Evolutionary conservation across 2,888 invertebrate species (phyloP).

Genomic region (Agrochola macilenta): DNA sequence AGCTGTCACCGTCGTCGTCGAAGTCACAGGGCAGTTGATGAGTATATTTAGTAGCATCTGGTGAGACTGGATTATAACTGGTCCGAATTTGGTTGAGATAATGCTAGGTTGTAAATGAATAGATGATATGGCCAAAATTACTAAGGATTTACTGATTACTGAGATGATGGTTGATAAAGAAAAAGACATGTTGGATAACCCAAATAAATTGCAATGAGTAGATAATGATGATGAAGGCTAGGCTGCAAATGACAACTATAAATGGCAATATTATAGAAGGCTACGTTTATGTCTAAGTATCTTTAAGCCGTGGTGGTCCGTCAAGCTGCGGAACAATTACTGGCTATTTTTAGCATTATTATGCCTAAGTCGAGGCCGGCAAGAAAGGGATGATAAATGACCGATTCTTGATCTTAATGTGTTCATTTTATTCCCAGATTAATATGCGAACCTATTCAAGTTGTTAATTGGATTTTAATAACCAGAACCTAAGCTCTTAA

Average conservation of each 20-base stretch:
- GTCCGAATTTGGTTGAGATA: neutral
- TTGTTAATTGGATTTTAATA: slow-evolving; percentile 54
- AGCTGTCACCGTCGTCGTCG: neutral
- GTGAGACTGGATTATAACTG: neutral
- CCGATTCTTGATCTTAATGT: slow-evolving; percentile 33
- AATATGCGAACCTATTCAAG: slow-evolving; percentile 47
- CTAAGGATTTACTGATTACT: neutral
- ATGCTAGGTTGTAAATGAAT: neutral
- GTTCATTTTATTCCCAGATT: slow-evolving; percentile 47
- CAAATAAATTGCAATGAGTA: neutral
- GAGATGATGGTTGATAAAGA: neutral
- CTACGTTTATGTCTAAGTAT: neutral
- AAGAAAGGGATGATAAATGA: slow-evolving; percentile 47
- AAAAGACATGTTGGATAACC: neutral
- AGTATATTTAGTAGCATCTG: neutral
- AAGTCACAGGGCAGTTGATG: neutral
- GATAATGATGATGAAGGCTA: neutral
- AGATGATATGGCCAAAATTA: neutral
- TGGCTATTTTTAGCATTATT: slow-evolving; percentile 22
- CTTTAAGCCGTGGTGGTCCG: slow-evolving; percentile 28
- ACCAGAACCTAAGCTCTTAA: slow-evolving; percentile 45
- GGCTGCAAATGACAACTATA: neutral
- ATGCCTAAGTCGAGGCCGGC: slow-evolving; percentile 18
- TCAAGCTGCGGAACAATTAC: slow-evolving; percentile 39
- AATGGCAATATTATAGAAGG: neutral